Evolutionary conservation across 2,797 vertebrate species (phyloP).

Genomic region (Loris lydekkerianus): DNA sequence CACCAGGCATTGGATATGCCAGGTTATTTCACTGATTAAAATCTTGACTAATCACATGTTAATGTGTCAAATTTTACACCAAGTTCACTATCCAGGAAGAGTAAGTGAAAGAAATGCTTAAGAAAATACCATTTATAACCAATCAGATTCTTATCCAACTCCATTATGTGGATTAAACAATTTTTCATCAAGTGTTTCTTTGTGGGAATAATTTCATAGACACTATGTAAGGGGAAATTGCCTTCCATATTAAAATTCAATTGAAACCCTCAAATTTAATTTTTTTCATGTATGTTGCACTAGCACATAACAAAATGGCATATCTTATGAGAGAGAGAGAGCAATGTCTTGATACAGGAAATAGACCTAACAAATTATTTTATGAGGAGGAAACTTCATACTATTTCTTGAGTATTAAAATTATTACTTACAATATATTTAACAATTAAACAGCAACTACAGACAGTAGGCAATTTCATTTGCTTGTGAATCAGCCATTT

Average conservation of each 20-base stretch:
- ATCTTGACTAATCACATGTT: slow-evolving; percentile 51
- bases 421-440: background rate
- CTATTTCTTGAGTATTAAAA: background rate
- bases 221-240: background rate
- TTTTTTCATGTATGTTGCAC: background rate
- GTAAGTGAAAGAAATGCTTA: slow-evolving; percentile 14
- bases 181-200: slow-evolving; percentile 12
- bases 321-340: background rate
- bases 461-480: background rate
- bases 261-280: background rate
- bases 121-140: background rate
- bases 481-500: background rate
- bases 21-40: slow-evolving; percentile 72
- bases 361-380: background rate
- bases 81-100: slow-evolving; percentile 43
- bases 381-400: background rate
- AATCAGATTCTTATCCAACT: background rate
- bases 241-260: slow-evolving; percentile 28
- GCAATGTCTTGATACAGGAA: background rate
- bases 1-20: slow-evolving; percentile 47
- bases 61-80: slow-evolving; percentile 68
- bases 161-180: background rate
- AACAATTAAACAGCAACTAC: background rate
- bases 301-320: background rate
- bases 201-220: background rate